Evolutionary conservation across 2,888 invertebrate species (phyloP).

Genomic region (Desoria tigrina): DNA sequence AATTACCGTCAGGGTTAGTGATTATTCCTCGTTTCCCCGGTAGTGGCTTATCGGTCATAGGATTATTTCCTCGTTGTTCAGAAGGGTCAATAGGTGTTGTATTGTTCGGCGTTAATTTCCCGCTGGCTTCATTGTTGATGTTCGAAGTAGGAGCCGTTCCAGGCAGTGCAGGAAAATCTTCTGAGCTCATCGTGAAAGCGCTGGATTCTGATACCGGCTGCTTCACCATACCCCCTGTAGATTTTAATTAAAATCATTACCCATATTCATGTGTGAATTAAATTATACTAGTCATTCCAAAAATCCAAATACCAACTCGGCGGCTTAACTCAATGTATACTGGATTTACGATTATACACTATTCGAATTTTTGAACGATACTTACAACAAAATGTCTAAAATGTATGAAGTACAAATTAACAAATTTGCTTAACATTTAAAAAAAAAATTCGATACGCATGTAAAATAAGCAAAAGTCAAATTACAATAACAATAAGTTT

Average conservation of each 20-base stretch:
- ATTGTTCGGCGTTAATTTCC: conserved; percentile 46
- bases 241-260: conserved; percentile 34
- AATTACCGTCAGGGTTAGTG: conserved; percentile 91
- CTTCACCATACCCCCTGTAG: conserved; percentile 87
- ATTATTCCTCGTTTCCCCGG: conserved; percentile 74
- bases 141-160: conserved; percentile 68
- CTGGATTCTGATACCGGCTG: conserved; percentile 88
- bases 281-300: no score
- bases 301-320: no score
- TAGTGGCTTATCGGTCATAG: conserved; percentile 27
- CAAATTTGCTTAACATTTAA: no score
- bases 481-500: no score
- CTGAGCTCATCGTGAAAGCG: conserved; percentile 96
- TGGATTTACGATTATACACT: no score
- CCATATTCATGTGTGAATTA: conserved; percentile 12
- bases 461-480: no score
- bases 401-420: no score
- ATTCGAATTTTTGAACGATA: no score
- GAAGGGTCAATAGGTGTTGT: conserved; percentile 33
- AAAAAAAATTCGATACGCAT: no score
- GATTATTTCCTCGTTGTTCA: conserved; percentile 33
- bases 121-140: conserved; percentile 44
- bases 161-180: conserved; percentile 98
- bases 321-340: no score
- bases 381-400: no score